A percentile compares a stretch with the other conserved stretches of the same genome.
These are phyloP conservation scores for Stigmatopora argus DNA, from an alignment of 2,113 vertebrate genomes.

Conservation along the genomic window DNA sequence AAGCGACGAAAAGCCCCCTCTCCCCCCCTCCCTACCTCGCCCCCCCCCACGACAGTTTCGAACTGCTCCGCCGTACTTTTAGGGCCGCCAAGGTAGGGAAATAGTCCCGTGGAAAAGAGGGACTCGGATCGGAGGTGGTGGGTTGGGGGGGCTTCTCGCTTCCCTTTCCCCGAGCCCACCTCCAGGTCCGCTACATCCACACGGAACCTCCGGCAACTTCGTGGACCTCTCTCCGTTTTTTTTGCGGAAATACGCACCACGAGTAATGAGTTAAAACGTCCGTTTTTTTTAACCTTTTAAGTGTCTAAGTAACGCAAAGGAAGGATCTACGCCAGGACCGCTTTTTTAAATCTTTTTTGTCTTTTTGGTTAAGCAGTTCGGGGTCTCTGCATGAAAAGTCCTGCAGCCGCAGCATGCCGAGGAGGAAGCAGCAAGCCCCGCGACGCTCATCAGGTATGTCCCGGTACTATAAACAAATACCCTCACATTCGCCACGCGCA, in stretches of 20 bases:
- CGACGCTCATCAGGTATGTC: constrained; percentile 89
- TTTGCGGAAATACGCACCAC: constrained; percentile 3
- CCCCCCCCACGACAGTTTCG: constrained; percentile 21
- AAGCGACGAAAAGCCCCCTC: neutral
- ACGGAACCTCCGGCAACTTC: constrained; percentile 44
- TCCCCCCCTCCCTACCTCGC: neutral
- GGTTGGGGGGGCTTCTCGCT: constrained; percentile 24
- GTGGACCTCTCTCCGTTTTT: neutral
- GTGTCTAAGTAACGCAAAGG: neutral
- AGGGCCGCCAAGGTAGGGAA: constrained; percentile 28
- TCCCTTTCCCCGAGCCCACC: constrained; percentile 21
- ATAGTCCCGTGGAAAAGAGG: constrained; percentile 11
- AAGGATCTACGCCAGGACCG: constrained; percentile 34
- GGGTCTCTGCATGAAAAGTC: constrained; percentile 84
- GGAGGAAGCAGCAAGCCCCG: constrained; percentile 94
- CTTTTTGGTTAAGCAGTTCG: constrained; percentile 38
- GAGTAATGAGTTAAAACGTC: neutral
- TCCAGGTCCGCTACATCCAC: constrained; percentile 16
- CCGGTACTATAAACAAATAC: constrained; percentile 27
- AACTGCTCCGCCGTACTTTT: constrained; percentile 24
- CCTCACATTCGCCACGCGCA: neutral
- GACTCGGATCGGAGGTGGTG: constrained; percentile 5
- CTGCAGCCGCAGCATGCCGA: constrained; percentile 87
- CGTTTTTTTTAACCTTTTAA: neutral
- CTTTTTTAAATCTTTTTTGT: constrained; percentile 17